Percentiles rank a stretch among this genome's conserved stretches.
These are phyloP conservation scores for Plutomurus gul DNA, from an alignment of 1,140 invertebrate species.

Conservation along the genomic window DNA sequence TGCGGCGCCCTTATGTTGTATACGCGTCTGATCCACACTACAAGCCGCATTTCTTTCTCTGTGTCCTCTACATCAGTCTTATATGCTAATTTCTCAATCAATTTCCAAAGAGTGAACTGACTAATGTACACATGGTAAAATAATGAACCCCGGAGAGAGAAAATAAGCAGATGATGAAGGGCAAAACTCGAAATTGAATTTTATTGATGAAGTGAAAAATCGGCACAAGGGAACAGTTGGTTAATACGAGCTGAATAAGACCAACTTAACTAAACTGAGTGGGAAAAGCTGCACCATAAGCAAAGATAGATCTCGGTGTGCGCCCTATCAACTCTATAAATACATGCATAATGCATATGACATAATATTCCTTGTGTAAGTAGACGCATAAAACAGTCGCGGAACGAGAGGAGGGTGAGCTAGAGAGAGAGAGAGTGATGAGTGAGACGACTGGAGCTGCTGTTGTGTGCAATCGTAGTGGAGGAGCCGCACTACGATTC, in stretches of 20 bases:
- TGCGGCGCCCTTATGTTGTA: too few species aligned
- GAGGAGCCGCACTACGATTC: too few species aligned
- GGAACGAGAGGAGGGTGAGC: constrained; percentile 1
- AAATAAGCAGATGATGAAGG: constrained; percentile 33
- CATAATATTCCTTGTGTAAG: background rate
- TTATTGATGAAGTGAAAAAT: constrained; percentile 47
- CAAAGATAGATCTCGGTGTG: background rate
- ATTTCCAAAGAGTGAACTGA: constrained; percentile 37
- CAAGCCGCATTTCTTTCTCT: too few species aligned
- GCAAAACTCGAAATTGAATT: constrained; percentile 40
- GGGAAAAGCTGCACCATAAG: constrained; percentile 3
- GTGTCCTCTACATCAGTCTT: background rate
- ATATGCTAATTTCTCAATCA: constrained; percentile 50
- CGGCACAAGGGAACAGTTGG: constrained; percentile 35
- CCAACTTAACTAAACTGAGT: background rate
- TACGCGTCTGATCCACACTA: too few species aligned
- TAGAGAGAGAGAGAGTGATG: background rate
- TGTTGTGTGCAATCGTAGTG: too few species aligned
- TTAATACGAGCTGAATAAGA: constrained; percentile 33
- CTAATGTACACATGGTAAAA: constrained; percentile 27
- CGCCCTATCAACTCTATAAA: background rate
- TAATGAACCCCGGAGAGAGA: constrained; percentile 28
- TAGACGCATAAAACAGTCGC: background rate
- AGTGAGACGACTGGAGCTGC: background rate
- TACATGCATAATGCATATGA: constrained; percentile 24